These are phyloP conservation scores for Acleris laterana DNA, from an alignment of 2,888 invertebrate species.

Conservation along the genomic window DNA sequence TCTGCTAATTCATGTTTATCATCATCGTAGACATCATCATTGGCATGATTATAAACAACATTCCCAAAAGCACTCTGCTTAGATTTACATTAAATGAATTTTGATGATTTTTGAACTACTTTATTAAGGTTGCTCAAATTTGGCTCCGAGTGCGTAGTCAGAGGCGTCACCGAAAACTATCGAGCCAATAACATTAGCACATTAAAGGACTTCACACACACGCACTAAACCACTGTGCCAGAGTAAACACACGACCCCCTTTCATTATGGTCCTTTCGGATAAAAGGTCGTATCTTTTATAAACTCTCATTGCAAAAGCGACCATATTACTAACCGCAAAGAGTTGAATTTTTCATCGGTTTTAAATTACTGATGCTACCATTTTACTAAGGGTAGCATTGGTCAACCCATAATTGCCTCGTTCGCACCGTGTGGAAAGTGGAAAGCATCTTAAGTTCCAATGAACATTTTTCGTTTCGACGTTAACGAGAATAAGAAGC, in stretches of 20 bases:
- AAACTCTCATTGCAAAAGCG: too few species aligned
- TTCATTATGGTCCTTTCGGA: too few species aligned
- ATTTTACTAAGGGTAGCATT: neutral
- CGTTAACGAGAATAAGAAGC: conserved; percentile 4
- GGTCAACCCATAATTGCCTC: conserved; percentile 21
- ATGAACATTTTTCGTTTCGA: conserved; percentile 21
- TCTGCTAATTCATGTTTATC: too few species aligned
- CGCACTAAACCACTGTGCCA: conserved; percentile 10
- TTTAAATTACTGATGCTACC: too few species aligned
- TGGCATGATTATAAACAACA: too few species aligned
- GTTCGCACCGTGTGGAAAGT: conserved; percentile 17
- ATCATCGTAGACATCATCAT: too few species aligned
- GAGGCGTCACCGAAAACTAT: conserved; percentile 6
- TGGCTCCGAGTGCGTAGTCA: neutral
- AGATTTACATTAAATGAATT: too few species aligned
- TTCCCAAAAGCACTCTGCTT: too few species aligned
- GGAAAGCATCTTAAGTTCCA: conserved; percentile 25
- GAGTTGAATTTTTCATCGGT: too few species aligned
- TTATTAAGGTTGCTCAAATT: neutral
- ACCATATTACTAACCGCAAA: too few species aligned
- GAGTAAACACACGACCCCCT: neutral
- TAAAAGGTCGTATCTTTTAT: too few species aligned
- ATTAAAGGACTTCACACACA: conserved; percentile 4
- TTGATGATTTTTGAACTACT: too few species aligned
- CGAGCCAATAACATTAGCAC: conserved; percentile 14